Base-by-base conservation (phyloP, 2,797 vertebrate species). In the Sebastes hubbsi region DNA sequence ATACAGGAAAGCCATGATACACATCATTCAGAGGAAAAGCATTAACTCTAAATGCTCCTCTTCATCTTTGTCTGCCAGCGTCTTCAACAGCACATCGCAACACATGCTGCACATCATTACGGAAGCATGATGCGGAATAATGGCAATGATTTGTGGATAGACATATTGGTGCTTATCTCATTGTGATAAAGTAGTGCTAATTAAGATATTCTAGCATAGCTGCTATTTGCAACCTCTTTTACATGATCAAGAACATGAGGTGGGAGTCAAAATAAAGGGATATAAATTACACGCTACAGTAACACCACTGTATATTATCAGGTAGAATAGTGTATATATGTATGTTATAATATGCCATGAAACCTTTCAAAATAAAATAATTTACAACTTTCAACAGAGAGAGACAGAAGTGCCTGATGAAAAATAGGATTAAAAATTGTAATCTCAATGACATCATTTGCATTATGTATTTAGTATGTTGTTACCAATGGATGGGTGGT, bases 341-440 rank as follows among this genome's bases (percentile, higher is more conserved):
- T 16, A 29, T 16, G 6, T 65, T 77, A n/a, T n/a, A 16, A 67
- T n/a, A 4, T 24, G n/a, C 16, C 49, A 25, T 27, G 4, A 36
- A 30, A 8, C 29, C 25, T 54, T 67, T 74, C 5, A 46, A 80
- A 71, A 59, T 36, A 62, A 74, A 63, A 71, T 13, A 59, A 38
- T 12, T 13, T 27, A 5, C 52, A 63, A 49, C 49, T 75, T 59
- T 72, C 27, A 46, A 60, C 56, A 78, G 38, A 61, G 36, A 29
- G 68, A 78, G 38, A 61, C 49, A 56, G 22, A 67, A 46, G 6
- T 60, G 72, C 69, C 34, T 18, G 16, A 83, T 75, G 74, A 83
- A 83, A 83, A 81, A 32, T 10, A 14, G 38, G 54, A 79, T 63
- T 75, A 60, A 75, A 80, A 56, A 8, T 29, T 75, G 67, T 71